Base-by-base conservation (phyloP, 2,113 vertebrate species). In the Coryphaenoides rupestris region DNA sequence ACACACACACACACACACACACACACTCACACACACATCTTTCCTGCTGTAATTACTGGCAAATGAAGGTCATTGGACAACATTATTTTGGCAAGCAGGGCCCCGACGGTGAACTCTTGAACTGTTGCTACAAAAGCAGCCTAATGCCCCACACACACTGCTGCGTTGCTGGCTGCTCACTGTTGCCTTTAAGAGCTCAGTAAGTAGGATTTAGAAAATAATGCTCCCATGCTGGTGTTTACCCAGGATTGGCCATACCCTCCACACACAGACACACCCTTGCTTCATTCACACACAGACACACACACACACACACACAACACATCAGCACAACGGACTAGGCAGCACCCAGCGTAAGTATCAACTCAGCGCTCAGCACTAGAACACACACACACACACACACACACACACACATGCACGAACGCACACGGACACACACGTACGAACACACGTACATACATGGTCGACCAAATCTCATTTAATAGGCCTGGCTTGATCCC, bases 401-500 rank as follows among this genome's bases (percentile, higher is more conserved):
- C 17, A n/a, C 53, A 5, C n/a, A 19, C n/a, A 12, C 46, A 12
- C 46, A 12, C 46, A 12, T 12, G 10, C 19, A 3, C 52, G 21
- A 1, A 91, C 88, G 10, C 28, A 33, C 6, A 33, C 83, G 71
- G 69, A 76, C 75, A 52, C 67, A 91, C 88, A 87, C 19, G 1
- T 19, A 2, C 5, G 10, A 19, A 9, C 19, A 21, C 19, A 15
- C 28, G 10, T n/a, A 15, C 47, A 15, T 49, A n/a, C 21, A 5
- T 19, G 9, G 1, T 91, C 88, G 5, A 33, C 93, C 91, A 93
- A 94, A 95, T 95, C 93, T 93, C 93, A 94, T 95, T 95, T 97
- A 95, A 97, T 96, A 95, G 92, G 92, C 91, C 92, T 89, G 92
- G 92, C 93, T 95, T 98, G 95, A 98, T 93, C 93, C 92, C 90